Evolutionary conservation across 1,140 invertebrate genomes (phyloP).

Genomic region (Mactra quadrangularis): DNA sequence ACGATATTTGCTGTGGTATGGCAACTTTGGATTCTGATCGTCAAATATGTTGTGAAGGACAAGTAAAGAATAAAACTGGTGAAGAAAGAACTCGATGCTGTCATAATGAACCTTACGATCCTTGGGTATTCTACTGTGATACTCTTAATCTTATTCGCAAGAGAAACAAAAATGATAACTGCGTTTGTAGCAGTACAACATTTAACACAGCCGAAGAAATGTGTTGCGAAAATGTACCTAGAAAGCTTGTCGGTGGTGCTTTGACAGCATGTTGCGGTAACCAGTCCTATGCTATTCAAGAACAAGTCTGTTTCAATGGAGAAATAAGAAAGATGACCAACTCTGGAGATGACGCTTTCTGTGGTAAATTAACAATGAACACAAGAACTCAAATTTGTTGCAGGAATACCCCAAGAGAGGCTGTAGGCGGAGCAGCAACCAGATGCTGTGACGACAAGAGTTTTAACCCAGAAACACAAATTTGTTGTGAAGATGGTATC

Average conservation of each 20-base stretch:
- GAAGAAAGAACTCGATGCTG: constrained; percentile 49
- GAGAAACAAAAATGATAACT: constrained; percentile 49
- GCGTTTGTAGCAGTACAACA: constrained; percentile 49
- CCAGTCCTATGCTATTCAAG: constrained; percentile 26
- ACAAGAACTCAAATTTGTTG: constrained; percentile 53
- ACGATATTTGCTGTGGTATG: constrained; percentile 50
- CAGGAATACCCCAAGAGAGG: constrained; percentile 29
- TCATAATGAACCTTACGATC: constrained; percentile 39
- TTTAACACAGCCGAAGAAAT: constrained; percentile 49
- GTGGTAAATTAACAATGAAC: constrained; percentile 55
- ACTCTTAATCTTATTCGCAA: constrained; percentile 19
- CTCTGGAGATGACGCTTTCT: constrained; percentile 33
- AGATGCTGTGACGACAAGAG: constrained; percentile 37
- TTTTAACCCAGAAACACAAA: constrained; percentile 29
- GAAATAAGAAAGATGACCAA: constrained; percentile 40
- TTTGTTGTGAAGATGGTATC: constrained; percentile 50
- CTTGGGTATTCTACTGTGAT: constrained; percentile 39
- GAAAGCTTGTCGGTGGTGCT: constrained; percentile 30
- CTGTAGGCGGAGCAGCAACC: constrained; percentile 24
- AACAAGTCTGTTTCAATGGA: constrained; percentile 45
- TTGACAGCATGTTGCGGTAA: constrained; percentile 51
- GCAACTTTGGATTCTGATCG: constrained; percentile 33
- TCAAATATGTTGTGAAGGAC: constrained; percentile 52
- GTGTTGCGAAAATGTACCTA: constrained; percentile 40
- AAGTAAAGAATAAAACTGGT: constrained; percentile 37